These are phyloP conservation scores for Odontamblyopus lacepedii DNA, from an alignment of 2,797 vertebrate species.

Conservation along the genomic window DNA sequence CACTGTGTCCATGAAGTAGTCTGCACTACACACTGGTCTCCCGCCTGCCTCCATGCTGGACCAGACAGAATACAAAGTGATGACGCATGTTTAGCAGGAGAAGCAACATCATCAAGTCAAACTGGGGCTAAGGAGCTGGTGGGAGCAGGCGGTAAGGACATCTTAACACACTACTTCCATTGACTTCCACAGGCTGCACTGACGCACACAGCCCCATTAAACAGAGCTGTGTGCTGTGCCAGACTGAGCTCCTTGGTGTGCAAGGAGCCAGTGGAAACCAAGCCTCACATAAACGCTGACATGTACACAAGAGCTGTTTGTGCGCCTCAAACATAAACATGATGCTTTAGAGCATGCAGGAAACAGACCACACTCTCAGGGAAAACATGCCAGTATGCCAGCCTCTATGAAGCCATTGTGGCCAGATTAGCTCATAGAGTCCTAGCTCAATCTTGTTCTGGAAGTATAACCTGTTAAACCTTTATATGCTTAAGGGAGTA, in stretches of 20 bases:
- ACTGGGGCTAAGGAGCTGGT: conserved; percentile 17
- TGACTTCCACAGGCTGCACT: conserved; percentile 73
- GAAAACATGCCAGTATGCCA: conserved; percentile 1
- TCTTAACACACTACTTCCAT: conserved; percentile 75
- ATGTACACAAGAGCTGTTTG: conserved; percentile 62
- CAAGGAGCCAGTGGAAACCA: conserved; percentile 80
- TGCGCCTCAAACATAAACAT: conserved; percentile 65
- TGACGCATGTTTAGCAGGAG: conserved; percentile 22
- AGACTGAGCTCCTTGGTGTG: conserved; percentile 69
- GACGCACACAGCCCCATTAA: conserved; percentile 76
- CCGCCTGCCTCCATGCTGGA: conserved; percentile 71
- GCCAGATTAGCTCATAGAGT: conserved; percentile 6
- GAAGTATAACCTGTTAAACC: conserved; percentile 13
- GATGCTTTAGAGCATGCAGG: conserved; percentile 48
- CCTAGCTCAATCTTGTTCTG: conserved; percentile 18
- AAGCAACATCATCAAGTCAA: conserved; percentile 23
- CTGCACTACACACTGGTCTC: conserved; percentile 74
- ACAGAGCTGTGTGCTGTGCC: conserved; percentile 70
- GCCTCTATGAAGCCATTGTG: conserved; percentile 9
- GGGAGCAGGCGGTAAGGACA: conserved; percentile 42
- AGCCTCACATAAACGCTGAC: conserved; percentile 60
- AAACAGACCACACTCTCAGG: conserved; percentile 50
- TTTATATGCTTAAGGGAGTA: not conserved
- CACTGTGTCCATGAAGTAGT: conserved; percentile 85
- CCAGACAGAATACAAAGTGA: conserved; percentile 21